Base-by-base conservation (phyloP, 2,797 vertebrate genomes). In the Lutjanus campechanus region DNA sequence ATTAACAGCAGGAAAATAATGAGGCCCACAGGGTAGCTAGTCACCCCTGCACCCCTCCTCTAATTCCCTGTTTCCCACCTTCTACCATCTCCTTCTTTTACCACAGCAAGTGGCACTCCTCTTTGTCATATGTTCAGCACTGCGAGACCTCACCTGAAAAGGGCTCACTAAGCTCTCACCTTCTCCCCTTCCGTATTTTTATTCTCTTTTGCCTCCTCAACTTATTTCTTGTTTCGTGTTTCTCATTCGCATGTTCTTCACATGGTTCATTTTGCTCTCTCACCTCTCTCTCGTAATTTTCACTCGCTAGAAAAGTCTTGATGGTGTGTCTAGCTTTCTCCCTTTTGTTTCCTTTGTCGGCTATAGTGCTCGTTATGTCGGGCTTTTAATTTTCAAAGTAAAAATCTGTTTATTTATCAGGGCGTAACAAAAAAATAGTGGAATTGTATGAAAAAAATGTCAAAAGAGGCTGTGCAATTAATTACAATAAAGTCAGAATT, bases 1-100 rank as follows among this genome's bases (percentile, higher is more conserved):
- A 95, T 96, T 96, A 96, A 95, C 95, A 95, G 94, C 93, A 95
- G 93, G 95, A 95, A 94, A 96, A 96, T 96, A 96, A 96, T 96
- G 95, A 96, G 95, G 92, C 95, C 95, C 95, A 93, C 93, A 94
- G 95, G 94, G 95, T 95, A 91, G 91, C 91, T 95, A 92, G 82
- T 95, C 95, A 95, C 94, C 95, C 92, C 88, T 92, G 89, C 92
- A 88, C 94, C 93, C 91, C 84, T 89, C 81, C 79, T 93, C 72
- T 91, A 89, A 93, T 92, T 93, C 92, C 93, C 92, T 85, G 71
- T 92, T 95, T 95, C 92, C 94, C 94, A 95, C 95, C 93, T 95
- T 93, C 83, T 79, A 89, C 90, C 78, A 75, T 85, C 91, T 90
- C 79, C 76, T 83, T 67, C 85, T 81, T 79, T 73, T 83, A 81